Conservation (phyloP, 1,140 invertebrate genomes). For the Eueides isabella region DNA sequence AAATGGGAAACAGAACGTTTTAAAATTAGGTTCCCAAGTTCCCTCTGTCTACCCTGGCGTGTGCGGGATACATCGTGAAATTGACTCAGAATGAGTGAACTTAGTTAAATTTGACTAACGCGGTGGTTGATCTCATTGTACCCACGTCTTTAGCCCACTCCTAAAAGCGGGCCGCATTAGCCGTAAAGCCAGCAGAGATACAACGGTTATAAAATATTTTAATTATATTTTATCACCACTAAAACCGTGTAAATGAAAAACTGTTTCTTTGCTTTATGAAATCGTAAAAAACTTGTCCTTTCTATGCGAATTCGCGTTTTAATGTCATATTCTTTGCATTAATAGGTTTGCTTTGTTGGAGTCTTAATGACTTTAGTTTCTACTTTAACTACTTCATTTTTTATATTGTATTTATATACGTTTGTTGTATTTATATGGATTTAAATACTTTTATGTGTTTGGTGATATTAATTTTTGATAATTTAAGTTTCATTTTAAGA, state of each 20-base stretch:
- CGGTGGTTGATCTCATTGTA: constrained; percentile 38
- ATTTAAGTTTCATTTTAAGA: too few species aligned
- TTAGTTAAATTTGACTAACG: too few species aligned
- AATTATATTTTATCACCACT: constrained; percentile 79
- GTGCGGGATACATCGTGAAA: too few species aligned
- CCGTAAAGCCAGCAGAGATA: constrained; percentile 68
- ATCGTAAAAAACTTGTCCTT: constrained; percentile 77
- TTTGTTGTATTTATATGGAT: too few species aligned
- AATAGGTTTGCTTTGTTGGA: constrained; percentile 71
- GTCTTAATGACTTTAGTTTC: constrained; percentile 52
- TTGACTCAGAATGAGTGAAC: too few species aligned
- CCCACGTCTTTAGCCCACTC: constrained; percentile 51
- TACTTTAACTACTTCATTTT: constrained; percentile 20
- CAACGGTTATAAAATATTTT: constrained; percentile 75
- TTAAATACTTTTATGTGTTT: too few species aligned
- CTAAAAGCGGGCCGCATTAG: constrained; percentile 57
- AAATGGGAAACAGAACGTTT: too few species aligned
- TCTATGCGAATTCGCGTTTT: constrained; percentile 49
- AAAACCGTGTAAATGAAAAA: constrained; percentile 79
- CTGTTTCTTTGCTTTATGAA: constrained; percentile 67
- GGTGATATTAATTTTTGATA: too few species aligned
- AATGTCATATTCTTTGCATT: constrained; percentile 45
- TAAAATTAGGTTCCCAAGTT: too few species aligned
- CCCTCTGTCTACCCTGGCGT: too few species aligned
- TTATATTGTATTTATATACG: too few species aligned